phyloP scores from a whole-genome alignment of 64 coral and sea anemone genomes.

The Pocillopora verrucosa region DNA sequence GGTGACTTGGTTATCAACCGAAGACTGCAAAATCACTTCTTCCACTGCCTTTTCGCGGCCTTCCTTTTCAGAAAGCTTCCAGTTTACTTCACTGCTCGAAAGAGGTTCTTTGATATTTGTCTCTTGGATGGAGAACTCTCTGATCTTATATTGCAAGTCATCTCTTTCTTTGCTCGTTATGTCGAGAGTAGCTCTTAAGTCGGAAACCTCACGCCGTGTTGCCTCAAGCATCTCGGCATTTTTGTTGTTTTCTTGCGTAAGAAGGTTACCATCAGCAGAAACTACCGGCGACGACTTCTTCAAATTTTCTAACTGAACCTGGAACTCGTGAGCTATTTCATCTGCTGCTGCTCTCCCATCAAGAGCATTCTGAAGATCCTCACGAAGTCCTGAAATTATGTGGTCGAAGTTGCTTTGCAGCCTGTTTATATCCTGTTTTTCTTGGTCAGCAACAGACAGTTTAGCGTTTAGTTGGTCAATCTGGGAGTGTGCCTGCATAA shows the following conservation, averaged over 20 bases:
- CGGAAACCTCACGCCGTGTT: slow-evolving; percentile 11
- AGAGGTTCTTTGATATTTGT: not conserved
- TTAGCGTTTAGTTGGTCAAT: slow-evolving; percentile 39
- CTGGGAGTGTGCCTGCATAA: slow-evolving; percentile 4
- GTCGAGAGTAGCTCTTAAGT: slow-evolving; percentile 7
- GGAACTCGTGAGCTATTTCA: slow-evolving; percentile 83
- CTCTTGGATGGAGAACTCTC: not conserved
- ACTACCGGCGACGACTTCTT: not conserved
- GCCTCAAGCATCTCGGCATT: slow-evolving; percentile 17
- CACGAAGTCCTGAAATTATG: slow-evolving; percentile 88
- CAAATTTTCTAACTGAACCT: slow-evolving; percentile 63
- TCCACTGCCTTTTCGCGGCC: not conserved
- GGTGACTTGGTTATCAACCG: not conserved
- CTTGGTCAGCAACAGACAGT: slow-evolving; percentile 32
- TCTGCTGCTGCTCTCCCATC: slow-evolving; percentile 71
- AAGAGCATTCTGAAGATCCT: slow-evolving; percentile 79
- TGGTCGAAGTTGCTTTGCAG: slow-evolving; percentile 81
- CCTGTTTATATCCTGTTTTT: slow-evolving; percentile 62
- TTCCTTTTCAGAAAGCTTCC: not conserved
- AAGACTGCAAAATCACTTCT: slow-evolving; percentile 20
- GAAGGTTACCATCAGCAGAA: not conserved
- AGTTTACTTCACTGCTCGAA: not conserved
- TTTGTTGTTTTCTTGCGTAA: not conserved
- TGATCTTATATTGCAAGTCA: slow-evolving; percentile 7
- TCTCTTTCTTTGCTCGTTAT: slow-evolving; percentile 12